A percentile compares a stretch with the other conserved stretches of the same genome.
Conservation (phyloP, 2,797 vertebrate species). For the Cossypha dichroa region DNA sequence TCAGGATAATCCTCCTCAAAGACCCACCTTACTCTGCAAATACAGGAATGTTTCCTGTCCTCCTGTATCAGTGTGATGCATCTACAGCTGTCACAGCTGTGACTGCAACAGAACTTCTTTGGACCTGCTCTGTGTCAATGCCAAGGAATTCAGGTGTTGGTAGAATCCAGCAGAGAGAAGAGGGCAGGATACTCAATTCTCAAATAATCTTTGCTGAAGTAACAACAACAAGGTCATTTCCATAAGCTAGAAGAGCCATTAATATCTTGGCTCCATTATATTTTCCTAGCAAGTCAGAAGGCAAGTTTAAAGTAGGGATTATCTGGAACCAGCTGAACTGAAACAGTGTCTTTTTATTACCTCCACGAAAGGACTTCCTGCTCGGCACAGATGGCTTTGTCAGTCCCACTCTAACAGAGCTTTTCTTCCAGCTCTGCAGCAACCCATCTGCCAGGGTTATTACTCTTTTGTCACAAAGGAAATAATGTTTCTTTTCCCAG, state of each 20-base stretch:
- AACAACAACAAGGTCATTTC: background rate
- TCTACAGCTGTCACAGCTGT: background rate
- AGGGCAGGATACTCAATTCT: background rate
- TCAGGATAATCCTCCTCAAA: background rate
- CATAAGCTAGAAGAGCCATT: background rate
- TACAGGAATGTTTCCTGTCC: background rate
- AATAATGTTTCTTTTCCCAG: slow-evolving; percentile 53
- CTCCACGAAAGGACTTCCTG: background rate
- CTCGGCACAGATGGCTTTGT: slow-evolving; percentile 38
- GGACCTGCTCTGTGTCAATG: background rate
- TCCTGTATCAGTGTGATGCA: background rate
- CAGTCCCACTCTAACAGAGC: slow-evolving; percentile 29
- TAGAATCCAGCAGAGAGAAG: background rate
- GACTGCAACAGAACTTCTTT: background rate
- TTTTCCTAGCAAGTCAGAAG: background rate
- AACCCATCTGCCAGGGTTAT: slow-evolving; percentile 60
- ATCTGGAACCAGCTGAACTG: background rate
- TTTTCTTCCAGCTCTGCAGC: slow-evolving; percentile 51
- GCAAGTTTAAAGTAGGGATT: background rate
- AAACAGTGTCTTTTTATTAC: slow-evolving; percentile 6
- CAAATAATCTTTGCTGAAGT: background rate
- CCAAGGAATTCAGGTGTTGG: background rate
- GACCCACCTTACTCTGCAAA: background rate
- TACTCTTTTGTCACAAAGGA: slow-evolving; percentile 65
- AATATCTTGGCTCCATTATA: background rate